A percentile compares a stretch with the other conserved stretches of the same genome.
phyloP scores from a whole-genome alignment of 2,113 vertebrate species.

The Brachyhypopomus gauderio region DNA sequence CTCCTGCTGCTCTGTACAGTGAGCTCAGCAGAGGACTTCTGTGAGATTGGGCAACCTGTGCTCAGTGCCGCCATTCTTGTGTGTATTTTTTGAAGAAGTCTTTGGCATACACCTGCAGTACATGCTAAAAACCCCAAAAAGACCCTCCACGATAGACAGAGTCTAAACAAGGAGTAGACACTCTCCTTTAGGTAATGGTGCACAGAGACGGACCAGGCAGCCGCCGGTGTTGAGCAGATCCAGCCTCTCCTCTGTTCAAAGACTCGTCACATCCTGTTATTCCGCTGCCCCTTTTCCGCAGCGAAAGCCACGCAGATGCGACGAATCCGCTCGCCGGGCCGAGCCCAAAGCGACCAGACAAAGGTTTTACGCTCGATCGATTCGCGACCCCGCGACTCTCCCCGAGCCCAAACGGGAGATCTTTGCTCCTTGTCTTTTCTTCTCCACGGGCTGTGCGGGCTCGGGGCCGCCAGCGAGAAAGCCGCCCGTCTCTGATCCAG shows the following conservation, averaged over 20 bases:
- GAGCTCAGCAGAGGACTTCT: too few relatives aligned
- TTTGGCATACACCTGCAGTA: slow-evolving; percentile 46
- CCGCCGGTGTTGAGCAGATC: not conserved
- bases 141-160: not conserved
- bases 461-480: slow-evolving; percentile 66
- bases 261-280: slow-evolving; percentile 70
- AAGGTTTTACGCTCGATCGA: slow-evolving; percentile 75
- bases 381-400: slow-evolving; percentile 69
- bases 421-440: slow-evolving; percentile 45
- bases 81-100: not conserved
- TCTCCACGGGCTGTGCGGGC: not conserved
- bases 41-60: too few relatives aligned
- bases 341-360: slow-evolving; percentile 68
- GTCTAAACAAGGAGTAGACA: slow-evolving; percentile 21
- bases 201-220: not conserved
- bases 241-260: not conserved
- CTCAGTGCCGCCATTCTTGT: too few relatives aligned
- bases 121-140: not conserved
- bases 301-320: slow-evolving; percentile 70
- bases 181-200: slow-evolving; percentile 10
- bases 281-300: slow-evolving; percentile 61
- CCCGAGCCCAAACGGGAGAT: slow-evolving; percentile 63
- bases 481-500: slow-evolving; percentile 75
- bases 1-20: too few relatives aligned
- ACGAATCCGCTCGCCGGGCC: slow-evolving; percentile 67